Evolutionary conservation across 2,888 invertebrate genomes (phyloP).

Genomic region (Macrophya annulata): DNA sequence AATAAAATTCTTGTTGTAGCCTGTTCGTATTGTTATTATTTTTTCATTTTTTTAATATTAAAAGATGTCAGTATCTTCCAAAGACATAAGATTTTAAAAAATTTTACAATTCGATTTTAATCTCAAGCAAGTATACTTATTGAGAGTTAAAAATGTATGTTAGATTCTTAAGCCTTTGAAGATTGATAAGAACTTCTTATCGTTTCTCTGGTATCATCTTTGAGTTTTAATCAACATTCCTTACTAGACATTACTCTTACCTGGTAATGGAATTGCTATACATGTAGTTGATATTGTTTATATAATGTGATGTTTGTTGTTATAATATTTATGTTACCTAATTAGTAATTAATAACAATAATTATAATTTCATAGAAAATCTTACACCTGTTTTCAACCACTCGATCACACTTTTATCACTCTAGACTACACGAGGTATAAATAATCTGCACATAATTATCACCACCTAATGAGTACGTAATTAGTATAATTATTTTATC

Average conservation of each 20-base stretch:
- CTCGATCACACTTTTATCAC: not conserved
- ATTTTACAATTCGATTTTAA: not conserved
- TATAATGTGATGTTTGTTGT: not conserved
- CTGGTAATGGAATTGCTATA: not conserved
- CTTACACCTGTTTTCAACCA: not conserved
- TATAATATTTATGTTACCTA: conserved; percentile 34
- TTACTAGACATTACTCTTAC: not conserved
- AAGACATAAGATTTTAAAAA: not conserved
- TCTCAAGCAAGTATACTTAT: too few relatives aligned
- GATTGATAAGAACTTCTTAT: conserved; percentile 29
- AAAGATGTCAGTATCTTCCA: not conserved
- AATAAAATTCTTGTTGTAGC: too few relatives aligned
- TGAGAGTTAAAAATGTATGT: not conserved
- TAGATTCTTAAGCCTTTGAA: not conserved
- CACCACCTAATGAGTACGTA: conserved; percentile 3
- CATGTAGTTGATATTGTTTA: conserved; percentile 3
- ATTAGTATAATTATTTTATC: not conserved
- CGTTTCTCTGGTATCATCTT: conserved; percentile 12
- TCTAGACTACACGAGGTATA: not conserved
- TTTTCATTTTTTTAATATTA: not conserved
- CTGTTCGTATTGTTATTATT: not conserved
- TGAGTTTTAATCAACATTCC: not conserved
- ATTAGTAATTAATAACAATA: not conserved
- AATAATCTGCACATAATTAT: not conserved
- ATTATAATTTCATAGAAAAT: not conserved